phyloP scores from a whole-genome alignment of 2,113 vertebrate species.

The Aegithalos caudatus region DNA sequence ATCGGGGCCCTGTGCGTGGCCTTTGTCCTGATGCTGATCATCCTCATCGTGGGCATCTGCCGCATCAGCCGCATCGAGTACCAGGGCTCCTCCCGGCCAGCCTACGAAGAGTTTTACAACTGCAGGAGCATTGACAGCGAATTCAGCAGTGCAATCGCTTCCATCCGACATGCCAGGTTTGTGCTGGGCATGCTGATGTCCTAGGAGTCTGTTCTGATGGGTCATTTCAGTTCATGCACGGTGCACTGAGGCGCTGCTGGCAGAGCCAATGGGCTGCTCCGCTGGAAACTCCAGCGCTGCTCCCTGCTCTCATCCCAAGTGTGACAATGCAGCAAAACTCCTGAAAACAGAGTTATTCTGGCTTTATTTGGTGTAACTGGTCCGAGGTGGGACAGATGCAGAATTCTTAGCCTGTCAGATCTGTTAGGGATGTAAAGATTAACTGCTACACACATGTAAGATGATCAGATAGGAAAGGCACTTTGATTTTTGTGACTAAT shows the following conservation, averaged over 20 bases:
- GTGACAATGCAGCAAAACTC: background rate
- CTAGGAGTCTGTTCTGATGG: background rate
- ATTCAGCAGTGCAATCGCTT: slow-evolving; percentile 93
- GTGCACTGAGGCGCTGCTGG: background rate
- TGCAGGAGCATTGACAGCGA: slow-evolving; percentile 98
- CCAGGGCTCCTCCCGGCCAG: slow-evolving; percentile 93
- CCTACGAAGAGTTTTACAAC: slow-evolving; percentile 98
- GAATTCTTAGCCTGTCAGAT: background rate
- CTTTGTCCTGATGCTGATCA: slow-evolving; percentile 96
- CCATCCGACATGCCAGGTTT: slow-evolving; percentile 95
- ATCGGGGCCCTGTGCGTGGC: slow-evolving; percentile 95
- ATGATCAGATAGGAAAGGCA: background rate
- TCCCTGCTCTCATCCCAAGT: background rate
- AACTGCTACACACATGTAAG: background rate
- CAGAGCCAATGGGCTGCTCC: background rate
- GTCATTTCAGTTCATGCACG: background rate
- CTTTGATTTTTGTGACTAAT: background rate
- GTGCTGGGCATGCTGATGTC: background rate
- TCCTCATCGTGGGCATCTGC: slow-evolving; percentile 96
- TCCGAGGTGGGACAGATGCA: background rate
- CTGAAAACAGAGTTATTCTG: background rate
- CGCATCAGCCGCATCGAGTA: slow-evolving; percentile 99
- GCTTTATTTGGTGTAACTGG: background rate
- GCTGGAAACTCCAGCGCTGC: background rate
- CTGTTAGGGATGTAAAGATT: background rate